These are phyloP conservation scores for Apodemia mormo DNA, from an alignment of 2,888 invertebrate species.

Conservation along the genomic window DNA sequence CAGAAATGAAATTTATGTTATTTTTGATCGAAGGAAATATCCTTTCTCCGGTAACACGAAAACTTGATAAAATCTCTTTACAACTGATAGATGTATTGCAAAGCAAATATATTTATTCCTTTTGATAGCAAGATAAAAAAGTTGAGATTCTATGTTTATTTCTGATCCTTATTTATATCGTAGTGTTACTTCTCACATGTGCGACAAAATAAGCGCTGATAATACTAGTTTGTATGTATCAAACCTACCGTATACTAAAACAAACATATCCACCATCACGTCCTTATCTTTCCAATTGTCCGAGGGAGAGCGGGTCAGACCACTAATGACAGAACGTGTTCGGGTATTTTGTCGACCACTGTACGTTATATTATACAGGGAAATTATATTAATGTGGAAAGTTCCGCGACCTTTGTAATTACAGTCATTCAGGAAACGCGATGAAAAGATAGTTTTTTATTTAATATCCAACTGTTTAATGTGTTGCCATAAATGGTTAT, in stretches of 20 bases:
- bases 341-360: constrained; percentile 14
- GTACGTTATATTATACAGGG: background rate
- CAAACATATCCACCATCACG: constrained; percentile 12
- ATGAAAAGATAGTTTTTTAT: constrained; percentile 14
- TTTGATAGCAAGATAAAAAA: no score
- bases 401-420: constrained; percentile 18
- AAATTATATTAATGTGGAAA: constrained; percentile 17
- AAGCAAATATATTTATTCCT: no score
- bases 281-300: constrained; percentile 16
- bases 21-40: no score
- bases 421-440: constrained; percentile 8
- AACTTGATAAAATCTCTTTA: no score
- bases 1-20: no score
- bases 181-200: background rate
- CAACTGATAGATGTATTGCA: no score
- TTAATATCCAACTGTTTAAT: background rate
- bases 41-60: no score
- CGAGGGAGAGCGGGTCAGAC: constrained; percentile 7
- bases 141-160: no score
- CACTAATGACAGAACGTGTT: constrained; percentile 15
- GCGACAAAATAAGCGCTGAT: background rate
- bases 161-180: no score
- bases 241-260: background rate
- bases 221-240: background rate
- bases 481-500: background rate